Evolutionary conservation across 1,140 invertebrate species (phyloP).

Genomic region (Rhopalosiphum padi): DNA sequence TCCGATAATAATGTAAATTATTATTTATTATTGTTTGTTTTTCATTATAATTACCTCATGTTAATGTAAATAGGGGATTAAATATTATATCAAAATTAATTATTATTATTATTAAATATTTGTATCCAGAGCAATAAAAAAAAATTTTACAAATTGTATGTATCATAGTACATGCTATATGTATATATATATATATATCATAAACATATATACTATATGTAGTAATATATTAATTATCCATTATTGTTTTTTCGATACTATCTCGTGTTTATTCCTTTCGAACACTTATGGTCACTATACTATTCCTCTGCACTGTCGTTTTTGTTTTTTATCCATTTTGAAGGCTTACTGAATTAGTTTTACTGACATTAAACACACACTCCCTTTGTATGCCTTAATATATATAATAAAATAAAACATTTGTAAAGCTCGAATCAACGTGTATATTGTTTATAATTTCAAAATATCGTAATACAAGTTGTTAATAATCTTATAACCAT

Average conservation of each 20-base stretch:
- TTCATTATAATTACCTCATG: neutral
- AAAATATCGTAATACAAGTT: neutral
- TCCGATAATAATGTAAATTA: neutral
- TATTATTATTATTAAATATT: neutral
- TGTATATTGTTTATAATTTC: constrained; percentile 4
- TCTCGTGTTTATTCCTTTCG: neutral
- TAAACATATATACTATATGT: neutral
- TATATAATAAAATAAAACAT: neutral
- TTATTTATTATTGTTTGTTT: neutral
- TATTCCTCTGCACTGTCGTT: neutral
- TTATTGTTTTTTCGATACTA: neutral
- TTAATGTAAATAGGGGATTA: neutral
- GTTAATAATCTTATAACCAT: neutral
- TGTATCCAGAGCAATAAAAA: constrained; percentile 31
- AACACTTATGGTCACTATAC: neutral
- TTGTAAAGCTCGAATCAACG: neutral
- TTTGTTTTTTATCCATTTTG: neutral
- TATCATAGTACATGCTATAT: neutral
- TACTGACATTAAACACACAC: neutral
- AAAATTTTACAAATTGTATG: neutral
- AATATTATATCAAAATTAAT: constrained; percentile 25
- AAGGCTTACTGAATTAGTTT: neutral
- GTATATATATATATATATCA: neutral
- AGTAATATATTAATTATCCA: constrained; percentile 1
- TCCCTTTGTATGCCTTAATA: neutral